Evolutionary conservation across 1,140 invertebrate species (phyloP).

Genomic region (Onthophagus taurus): DNA sequence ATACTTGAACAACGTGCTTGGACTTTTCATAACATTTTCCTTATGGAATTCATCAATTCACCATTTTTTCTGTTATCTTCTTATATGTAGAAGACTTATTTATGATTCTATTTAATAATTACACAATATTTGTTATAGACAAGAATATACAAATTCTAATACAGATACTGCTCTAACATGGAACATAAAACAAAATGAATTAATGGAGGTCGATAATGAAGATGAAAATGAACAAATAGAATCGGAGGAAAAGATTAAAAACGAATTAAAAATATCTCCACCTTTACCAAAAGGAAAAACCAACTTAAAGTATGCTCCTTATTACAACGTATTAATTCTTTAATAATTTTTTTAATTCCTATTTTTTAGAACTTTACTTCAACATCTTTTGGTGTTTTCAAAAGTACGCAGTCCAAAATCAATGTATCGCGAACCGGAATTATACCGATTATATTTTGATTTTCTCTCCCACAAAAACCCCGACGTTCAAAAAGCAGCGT

Average conservation of each 20-base stretch:
- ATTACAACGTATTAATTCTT: conserved; percentile 1
- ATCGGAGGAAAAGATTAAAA: conserved; percentile 2
- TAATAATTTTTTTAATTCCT: conserved; percentile 6
- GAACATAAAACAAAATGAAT: conserved; percentile 39
- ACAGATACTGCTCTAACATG: conserved; percentile 40
- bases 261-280: conserved; percentile 6
- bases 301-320: conserved; percentile 23
- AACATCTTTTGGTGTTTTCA: conserved; percentile 66
- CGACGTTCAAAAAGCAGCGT: conserved; percentile 70
- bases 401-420: conserved; percentile 73
- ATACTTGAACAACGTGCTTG: no score
- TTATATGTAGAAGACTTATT: no score
- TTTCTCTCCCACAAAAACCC: conserved; percentile 68
- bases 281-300: conserved; percentile 20
- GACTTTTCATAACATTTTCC: no score
- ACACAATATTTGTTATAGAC: conserved; percentile 21
- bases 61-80: no score
- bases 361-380: conserved; percentile 53
- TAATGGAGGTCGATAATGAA: conserved; percentile 20
- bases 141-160: conserved; percentile 43
- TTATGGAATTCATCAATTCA: no score
- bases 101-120: conserved; percentile 1
- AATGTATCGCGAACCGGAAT: conserved; percentile 62
- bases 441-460: conserved; percentile 66
- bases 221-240: conserved; percentile 27